phyloP scores from a whole-genome alignment of 2,888 invertebrate species.

The Macrostomum cliftonense region DNA sequence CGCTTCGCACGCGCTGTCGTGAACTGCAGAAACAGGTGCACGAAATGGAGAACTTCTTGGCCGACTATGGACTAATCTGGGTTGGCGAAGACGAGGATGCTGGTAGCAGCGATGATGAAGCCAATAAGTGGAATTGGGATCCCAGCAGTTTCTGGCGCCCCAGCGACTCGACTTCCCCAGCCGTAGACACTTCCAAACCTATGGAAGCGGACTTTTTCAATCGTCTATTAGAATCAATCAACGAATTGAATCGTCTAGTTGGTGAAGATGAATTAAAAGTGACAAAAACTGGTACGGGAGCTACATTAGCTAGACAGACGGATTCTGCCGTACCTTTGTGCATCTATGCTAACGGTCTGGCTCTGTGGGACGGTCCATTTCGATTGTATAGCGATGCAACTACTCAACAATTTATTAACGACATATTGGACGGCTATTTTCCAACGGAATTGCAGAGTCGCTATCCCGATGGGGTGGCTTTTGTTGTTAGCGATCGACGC shows the following conservation, averaged over 20 bases:
- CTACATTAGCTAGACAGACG: conserved; percentile 20
- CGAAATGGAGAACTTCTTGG: conserved; percentile 39
- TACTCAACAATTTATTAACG: conserved; percentile 39
- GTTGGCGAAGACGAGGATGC: conserved; percentile 30
- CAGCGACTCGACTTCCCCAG: too few species aligned
- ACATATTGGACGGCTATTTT: conserved; percentile 44
- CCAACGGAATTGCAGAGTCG: conserved; percentile 42
- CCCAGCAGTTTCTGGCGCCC: too few species aligned
- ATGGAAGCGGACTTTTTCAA: too few species aligned
- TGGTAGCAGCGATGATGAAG: neutral
- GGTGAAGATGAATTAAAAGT: too few species aligned
- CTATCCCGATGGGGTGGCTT: conserved; percentile 44
- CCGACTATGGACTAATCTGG: conserved; percentile 43
- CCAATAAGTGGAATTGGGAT: too few species aligned
- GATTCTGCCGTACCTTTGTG: conserved; percentile 39
- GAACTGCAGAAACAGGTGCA: conserved; percentile 28
- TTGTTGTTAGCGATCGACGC: conserved; percentile 32
- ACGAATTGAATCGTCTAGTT: too few species aligned
- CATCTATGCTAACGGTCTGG: conserved; percentile 43
- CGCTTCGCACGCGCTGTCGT: conserved; percentile 28
- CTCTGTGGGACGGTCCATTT: conserved; percentile 40
- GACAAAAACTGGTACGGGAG: too few species aligned
- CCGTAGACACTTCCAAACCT: too few species aligned
- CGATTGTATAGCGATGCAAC: conserved; percentile 37
- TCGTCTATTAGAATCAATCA: too few species aligned